A percentile compares a stretch with the other conserved stretches of the same genome.
These are phyloP conservation scores for Pseudocheirus occidentalis DNA, from an alignment of 2,797 vertebrate species.

Conservation along the genomic window DNA sequence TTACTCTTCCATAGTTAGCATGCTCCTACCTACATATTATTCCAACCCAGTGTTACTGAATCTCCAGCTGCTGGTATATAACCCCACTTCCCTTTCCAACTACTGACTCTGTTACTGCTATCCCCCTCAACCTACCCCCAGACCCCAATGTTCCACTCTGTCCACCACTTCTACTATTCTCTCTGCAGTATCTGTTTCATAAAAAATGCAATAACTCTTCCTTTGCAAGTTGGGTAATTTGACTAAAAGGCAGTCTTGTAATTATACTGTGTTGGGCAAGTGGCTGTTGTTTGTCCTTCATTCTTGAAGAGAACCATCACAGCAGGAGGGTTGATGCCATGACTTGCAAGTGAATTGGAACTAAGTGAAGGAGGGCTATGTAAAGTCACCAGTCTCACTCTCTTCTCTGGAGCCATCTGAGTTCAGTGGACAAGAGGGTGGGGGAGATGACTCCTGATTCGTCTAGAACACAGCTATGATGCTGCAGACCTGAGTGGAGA, in stretches of 20 bases:
- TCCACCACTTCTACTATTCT: background rate
- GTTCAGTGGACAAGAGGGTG: too few species aligned
- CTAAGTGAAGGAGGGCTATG: too few species aligned
- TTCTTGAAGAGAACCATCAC: too few species aligned
- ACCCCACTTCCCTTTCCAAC: background rate
- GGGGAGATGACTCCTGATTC: background rate
- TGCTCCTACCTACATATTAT: background rate
- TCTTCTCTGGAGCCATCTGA: too few species aligned
- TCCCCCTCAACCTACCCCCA: background rate
- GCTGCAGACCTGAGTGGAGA: background rate
- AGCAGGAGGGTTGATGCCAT: too few species aligned
- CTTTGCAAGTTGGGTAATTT: background rate
- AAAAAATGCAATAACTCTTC: background rate
- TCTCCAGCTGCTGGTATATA: background rate
- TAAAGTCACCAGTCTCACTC: too few species aligned
- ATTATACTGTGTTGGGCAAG: background rate
- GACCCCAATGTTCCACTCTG: background rate
- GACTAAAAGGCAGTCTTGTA: background rate
- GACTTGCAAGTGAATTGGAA: too few species aligned
- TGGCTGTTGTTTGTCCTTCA: too few species aligned
- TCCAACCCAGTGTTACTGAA: background rate
- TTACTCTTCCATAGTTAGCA: background rate
- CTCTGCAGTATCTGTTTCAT: background rate
- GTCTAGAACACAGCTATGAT: background rate
- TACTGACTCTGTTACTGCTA: background rate